Evolutionary conservation across 2,113 vertebrate genomes (phyloP), one percentile per base, ranked within the genome.

Genomic region (Cyrtonyx montezumae): DNA sequence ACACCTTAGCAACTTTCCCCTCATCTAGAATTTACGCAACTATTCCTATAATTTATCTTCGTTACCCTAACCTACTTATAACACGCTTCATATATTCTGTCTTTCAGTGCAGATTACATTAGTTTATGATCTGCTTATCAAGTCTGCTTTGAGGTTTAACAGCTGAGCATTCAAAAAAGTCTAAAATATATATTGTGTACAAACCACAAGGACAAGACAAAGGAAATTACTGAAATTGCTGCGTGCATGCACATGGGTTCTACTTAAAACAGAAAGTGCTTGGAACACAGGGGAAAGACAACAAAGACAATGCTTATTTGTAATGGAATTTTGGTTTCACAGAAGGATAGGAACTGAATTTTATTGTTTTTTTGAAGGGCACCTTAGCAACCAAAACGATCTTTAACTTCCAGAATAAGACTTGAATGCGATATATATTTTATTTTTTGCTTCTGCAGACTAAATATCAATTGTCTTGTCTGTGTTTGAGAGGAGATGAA

Each of bases 381-480:
- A 71, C 36, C 84, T 74, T 62, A 87, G 62, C 51, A 53, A 26
- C 30, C n/a, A 91, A 92, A 87, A 83, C 61, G 0, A 13, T 91
- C 58, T 79, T 90, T 95, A 86, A 78, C 74, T 88, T 96, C 53
- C 45, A 90, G 81, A 92, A 85, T 77, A 75, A 92, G 51, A 62
- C 42, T 62, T 68, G 42, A 68, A 78, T 70, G 34, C 51, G 65
- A 36, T 59, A 81, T 0, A 0, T 75, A 28, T 80, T 90, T 89
- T 88, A 78, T 73, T 94, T 91, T 94, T 48, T 80, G 63, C 63
- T 77, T 85, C 56, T 89, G 63, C 61, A 91, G 84, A 83, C 40
- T 13, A 85, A 90, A 80, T 63, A 89, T 83, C 82, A 95, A 42
- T 96, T 71, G 83, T 81, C 87, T 63, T 89, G 43, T 79, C 43